Evolutionary conservation across 2,888 invertebrate species (phyloP), one percentile per base, ranked within the genome.

Genomic region (Aspidapion aeneum): DNA sequence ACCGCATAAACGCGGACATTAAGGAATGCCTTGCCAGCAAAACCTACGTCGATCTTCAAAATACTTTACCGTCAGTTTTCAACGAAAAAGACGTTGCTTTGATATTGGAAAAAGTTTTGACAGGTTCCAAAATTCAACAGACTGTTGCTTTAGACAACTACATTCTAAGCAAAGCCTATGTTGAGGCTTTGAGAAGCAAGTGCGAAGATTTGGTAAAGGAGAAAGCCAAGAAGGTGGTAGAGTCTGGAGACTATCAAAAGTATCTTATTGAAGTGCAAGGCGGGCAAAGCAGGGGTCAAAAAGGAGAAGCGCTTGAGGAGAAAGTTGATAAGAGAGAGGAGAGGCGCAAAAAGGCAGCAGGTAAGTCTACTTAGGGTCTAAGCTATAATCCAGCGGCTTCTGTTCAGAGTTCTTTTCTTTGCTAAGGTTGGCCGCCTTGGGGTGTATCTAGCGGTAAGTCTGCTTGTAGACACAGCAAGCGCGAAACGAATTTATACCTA

Each of bases 11-110:
- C 71, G 90, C 90, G 1, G 90, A 92, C 60, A 82, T 96, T 1
- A 96, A 96, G 72, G 96, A 96, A 79, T 91, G 90, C 67, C 85
- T 91, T 68, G 82, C 87, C 18, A 88, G 90, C n/a, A 90, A 88
- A 72, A 87, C 88, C 58, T 95, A 90, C 80, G 82, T 93, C 16
- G 96, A 97, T 80, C 83, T 96, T 63, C 86, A 92, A 75, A 88
- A 89, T 50, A 82, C 92, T 67, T 79, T 97, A 60, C 96, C 96
- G 16, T 90, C 94, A 1, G 86, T 93, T 64, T 88, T 96, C 74
- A 89, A 87, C 57, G 85, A 88, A 52, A 84, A 87, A 65, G 96
- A 96, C 78, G 88, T 90, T 66, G 86, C 87, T 70, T 86, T 88
- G 73, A 81, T 96, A 20, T 81, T 94, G 58, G 86, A 87, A 67